These are phyloP conservation scores for Geotrupes spiniger DNA, from an alignment of 2,888 invertebrate species.

Conservation along the genomic window DNA sequence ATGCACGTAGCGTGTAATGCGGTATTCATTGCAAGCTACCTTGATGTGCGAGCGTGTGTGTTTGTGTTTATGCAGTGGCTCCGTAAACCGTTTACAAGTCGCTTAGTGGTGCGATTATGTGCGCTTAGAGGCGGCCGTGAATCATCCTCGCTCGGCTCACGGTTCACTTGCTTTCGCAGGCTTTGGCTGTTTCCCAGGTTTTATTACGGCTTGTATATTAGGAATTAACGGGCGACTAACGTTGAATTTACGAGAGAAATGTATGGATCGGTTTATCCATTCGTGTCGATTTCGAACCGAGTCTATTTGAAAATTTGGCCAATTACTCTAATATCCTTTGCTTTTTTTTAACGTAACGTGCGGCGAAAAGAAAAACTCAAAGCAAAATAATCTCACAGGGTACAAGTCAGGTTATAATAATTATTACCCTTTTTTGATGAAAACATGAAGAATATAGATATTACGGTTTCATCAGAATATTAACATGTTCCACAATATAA, in stretches of 20 bases:
- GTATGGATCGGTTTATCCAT: no score
- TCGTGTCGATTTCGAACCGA: no score
- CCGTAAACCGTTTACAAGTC: conserved; percentile 33
- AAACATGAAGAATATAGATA: no score
- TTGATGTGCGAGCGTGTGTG: not conserved
- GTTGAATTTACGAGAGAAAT: conserved; percentile 11
- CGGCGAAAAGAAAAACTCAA: no score
- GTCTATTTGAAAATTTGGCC: no score
- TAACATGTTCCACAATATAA: no score
- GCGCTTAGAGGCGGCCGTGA: conserved; percentile 34
- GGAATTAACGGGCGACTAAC: conserved; percentile 22
- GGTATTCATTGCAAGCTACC: not conserved
- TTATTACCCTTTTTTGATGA: no score
- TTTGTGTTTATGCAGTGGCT: conserved; percentile 25
- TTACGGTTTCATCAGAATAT: no score
- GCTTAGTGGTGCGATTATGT: conserved; percentile 35
- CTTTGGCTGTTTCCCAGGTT: conserved; percentile 33
- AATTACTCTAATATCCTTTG: no score
- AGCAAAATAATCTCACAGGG: no score
- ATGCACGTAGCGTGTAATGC: conserved; percentile 20
- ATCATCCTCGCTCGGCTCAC: conserved; percentile 31
- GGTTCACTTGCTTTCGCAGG: conserved; percentile 28
- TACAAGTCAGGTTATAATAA: no score
- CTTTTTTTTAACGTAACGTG: no score
- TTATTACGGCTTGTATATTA: conserved; percentile 28